Evolutionary conservation across 1,140 invertebrate genomes (phyloP), one percentile per base, ranked within the genome.

Genomic region (Drosophila gunungcola): DNA sequence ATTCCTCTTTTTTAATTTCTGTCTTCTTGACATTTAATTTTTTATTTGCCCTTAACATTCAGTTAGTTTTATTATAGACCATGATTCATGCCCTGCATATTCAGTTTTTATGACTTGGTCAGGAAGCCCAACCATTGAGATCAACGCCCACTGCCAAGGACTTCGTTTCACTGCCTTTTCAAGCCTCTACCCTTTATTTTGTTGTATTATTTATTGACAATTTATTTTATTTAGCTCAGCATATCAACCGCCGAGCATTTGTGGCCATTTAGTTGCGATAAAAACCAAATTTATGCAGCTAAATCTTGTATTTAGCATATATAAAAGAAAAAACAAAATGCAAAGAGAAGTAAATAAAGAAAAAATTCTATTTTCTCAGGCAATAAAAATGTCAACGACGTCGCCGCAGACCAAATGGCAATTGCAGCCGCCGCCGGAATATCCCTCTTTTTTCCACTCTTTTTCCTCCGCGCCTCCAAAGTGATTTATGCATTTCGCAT

Each of bases 301-400:
- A 76, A 76, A 80, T 80, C 62, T 69, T 54, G 78, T 74, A 53
- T 58, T 67, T 52, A 16, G 32, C 52, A 27, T 25, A 42, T 46
- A 46, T 21, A 48, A 56, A 72, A 53, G 65, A 54, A 63, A 51
- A 27, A 27, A 46, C 12, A 55, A 45, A 34, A 39, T 51, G 60
- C 63, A 79, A 48, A 32, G 12, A 21, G 38, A 38, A 80, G 45
- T 34, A 70, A 62, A 88, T 38, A 70, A 62, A 78, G 63, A 67
- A 74, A 84, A 82, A 80, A 90, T 78, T 89, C 80, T 89, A 89
- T 89, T 89, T 88, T 89, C 84, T 89, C 77, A 70, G 77, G 84
- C 84, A 89, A 89, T 89, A 89, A 89, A 89, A 89, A 89, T 89
- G 84, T 89, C 84, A 89, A 89, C 85, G 82, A 55, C 62, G 77